phyloP scores from a whole-genome alignment of 2,888 invertebrate genomes.

The Cristatella mucedo region DNA sequence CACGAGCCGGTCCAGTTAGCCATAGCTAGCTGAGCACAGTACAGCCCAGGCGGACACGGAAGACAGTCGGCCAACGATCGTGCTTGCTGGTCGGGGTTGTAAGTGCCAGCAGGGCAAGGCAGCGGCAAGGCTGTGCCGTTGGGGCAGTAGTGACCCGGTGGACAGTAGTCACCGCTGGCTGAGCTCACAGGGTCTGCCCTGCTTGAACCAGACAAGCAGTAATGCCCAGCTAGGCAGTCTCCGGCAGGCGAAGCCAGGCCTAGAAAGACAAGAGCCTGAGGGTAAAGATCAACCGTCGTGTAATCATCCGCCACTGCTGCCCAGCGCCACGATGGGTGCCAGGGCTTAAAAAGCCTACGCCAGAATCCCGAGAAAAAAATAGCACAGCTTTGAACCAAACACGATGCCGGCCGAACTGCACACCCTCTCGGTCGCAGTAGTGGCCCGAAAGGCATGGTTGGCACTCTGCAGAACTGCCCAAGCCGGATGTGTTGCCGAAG shows the following conservation, averaged over 20 bases:
- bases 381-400: no score
- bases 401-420: no score
- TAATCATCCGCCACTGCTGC: no score
- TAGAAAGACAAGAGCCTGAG: slow-evolving; percentile 12
- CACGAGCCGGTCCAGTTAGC: slow-evolving; percentile 24
- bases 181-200: slow-evolving; percentile 17
- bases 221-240: slow-evolving; percentile 23
- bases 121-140: slow-evolving; percentile 22
- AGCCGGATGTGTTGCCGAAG: slow-evolving; percentile 21
- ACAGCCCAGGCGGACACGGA: slow-evolving; percentile 28
- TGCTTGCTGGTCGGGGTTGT: slow-evolving; percentile 2
- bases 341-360: no score
- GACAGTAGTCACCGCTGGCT: slow-evolving; percentile 26
- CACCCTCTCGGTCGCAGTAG: slow-evolving; percentile 26
- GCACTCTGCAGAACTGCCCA: slow-evolving; percentile 26
- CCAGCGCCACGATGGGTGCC: no score
- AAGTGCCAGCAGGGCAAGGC: slow-evolving; percentile 16
- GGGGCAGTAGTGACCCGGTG: slow-evolving; percentile 28
- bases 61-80: slow-evolving; percentile 18
- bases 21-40: slow-evolving; percentile 23
- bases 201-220: slow-evolving; percentile 19
- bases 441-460: slow-evolving; percentile 24
- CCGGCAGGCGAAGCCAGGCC: slow-evolving; percentile 22
- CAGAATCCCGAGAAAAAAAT: no score
- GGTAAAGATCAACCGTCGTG: no score